Conservation (phyloP, 2,888 invertebrate species). For the Keiferia lycopersicella region DNA sequence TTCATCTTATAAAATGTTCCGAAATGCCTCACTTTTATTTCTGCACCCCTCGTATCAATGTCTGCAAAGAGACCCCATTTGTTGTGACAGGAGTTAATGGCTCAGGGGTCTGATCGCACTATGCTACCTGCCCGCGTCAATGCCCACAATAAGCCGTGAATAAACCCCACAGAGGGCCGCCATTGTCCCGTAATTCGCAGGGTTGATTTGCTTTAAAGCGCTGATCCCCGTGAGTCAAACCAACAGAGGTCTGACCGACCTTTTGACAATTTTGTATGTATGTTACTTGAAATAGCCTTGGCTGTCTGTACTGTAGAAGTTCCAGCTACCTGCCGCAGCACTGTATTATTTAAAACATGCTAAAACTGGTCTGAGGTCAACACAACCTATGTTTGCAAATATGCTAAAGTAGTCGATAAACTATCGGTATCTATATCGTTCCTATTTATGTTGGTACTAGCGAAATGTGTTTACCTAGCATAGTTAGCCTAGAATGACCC, state of each 20-base stretch:
- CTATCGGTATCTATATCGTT: neutral
- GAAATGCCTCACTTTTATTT: neutral
- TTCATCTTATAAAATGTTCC: neutral
- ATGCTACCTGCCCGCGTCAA: slow-evolving; percentile 59
- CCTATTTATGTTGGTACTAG: slow-evolving; percentile 34
- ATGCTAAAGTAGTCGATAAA: slow-evolving; percentile 25
- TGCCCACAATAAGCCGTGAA: slow-evolving; percentile 46
- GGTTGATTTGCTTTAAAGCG: slow-evolving; percentile 44
- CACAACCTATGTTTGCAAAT: slow-evolving; percentile 9
- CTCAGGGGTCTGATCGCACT: slow-evolving; percentile 55
- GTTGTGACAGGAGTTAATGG: slow-evolving; percentile 78
- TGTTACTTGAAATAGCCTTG: no score
- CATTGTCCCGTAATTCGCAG: slow-evolving; percentile 46
- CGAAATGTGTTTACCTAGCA: slow-evolving; percentile 38
- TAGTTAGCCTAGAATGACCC: slow-evolving; percentile 40
- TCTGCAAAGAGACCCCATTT: slow-evolving; percentile 60
- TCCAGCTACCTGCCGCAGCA: no score
- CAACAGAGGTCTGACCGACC: no score
- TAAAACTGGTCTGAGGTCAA: neutral
- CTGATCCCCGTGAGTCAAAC: no score
- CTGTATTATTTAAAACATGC: no score
- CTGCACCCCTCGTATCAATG: slow-evolving; percentile 59
- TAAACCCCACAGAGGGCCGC: slow-evolving; percentile 39
- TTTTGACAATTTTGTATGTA: no score
- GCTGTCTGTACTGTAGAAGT: no score